Conservation (phyloP, 2,888 invertebrate species). For the Vanessa cardui region DNA sequence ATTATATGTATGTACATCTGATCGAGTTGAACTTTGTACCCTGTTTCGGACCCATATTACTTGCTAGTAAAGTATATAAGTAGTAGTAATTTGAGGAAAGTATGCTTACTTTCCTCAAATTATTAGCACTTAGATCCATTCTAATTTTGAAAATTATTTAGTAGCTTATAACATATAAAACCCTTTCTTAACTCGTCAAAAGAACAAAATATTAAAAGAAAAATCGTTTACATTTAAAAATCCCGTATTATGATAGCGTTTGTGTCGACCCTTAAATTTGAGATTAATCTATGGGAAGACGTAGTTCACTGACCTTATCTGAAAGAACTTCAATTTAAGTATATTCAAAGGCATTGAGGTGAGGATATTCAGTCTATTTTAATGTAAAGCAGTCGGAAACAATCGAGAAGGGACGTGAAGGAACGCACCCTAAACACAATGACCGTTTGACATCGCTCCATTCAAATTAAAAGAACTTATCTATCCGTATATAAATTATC, state of each 20-base stretch:
- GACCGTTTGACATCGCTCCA: conserved; percentile 37
- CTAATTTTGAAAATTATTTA: too few species aligned
- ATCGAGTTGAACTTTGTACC: too few species aligned
- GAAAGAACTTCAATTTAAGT: conserved; percentile 59
- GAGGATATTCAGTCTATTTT: conserved; percentile 47
- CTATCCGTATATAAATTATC: conserved; percentile 25
- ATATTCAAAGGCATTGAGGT: conserved; percentile 50
- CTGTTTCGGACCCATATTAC: too few species aligned
- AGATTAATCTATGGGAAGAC: conserved; percentile 62
- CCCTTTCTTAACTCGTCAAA: too few species aligned
- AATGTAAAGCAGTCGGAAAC: conserved; percentile 55
- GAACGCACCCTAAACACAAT: conserved; percentile 48
- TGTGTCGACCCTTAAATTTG: conserved; percentile 55
- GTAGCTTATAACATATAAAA: too few species aligned
- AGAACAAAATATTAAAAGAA: neutral
- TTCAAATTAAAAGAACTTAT: conserved; percentile 32
- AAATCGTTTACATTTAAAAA: neutral
- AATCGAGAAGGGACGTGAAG: conserved; percentile 57
- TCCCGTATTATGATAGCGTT: conserved; percentile 10
- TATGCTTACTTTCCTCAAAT: too few species aligned
- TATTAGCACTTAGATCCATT: too few species aligned
- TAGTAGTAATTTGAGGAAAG: too few species aligned
- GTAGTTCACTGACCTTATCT: conserved; percentile 56
- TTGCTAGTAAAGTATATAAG: too few species aligned
- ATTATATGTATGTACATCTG: too few species aligned